Evolutionary conservation across 2,113 vertebrate species (phyloP).

Genomic region (Actenoides hombroni): DNA sequence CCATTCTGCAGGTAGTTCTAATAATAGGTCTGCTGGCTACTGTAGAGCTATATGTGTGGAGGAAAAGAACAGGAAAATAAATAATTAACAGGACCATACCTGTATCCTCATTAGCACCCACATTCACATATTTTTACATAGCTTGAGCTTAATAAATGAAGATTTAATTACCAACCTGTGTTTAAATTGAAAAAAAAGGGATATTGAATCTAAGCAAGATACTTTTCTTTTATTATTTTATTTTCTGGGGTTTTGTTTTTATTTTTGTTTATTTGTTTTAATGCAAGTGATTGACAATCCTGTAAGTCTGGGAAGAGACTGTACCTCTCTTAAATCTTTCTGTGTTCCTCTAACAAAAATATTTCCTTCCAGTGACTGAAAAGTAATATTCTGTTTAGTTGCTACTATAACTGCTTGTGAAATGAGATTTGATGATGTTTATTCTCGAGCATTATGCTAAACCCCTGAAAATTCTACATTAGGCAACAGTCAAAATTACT

Average conservation of each 20-base stretch:
- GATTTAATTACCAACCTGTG: not conserved
- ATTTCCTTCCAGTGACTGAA: not conserved
- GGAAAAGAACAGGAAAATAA: not conserved
- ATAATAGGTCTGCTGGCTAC: not conserved
- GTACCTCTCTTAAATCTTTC: not conserved
- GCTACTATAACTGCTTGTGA: not conserved
- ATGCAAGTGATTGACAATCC: not conserved
- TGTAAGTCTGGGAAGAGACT: not conserved
- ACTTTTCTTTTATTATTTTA: not conserved
- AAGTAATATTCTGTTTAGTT: not conserved
- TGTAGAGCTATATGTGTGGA: not conserved
- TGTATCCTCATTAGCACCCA: not conserved
- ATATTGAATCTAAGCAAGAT: constrained; percentile 11
- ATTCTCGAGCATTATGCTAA: not conserved
- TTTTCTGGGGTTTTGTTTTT: no score
- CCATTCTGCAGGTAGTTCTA: not conserved
- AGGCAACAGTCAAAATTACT: not conserved
- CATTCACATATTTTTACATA: not conserved
- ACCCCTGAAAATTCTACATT: not conserved
- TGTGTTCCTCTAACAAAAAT: not conserved
- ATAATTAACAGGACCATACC: not conserved
- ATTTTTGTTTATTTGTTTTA: not conserved
- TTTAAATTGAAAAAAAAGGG: constrained; percentile 26
- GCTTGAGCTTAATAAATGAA: not conserved
- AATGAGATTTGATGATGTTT: not conserved